Evolutionary conservation across 2,113 vertebrate species (phyloP).

Genomic region (Paramormyrops kingsleyae): DNA sequence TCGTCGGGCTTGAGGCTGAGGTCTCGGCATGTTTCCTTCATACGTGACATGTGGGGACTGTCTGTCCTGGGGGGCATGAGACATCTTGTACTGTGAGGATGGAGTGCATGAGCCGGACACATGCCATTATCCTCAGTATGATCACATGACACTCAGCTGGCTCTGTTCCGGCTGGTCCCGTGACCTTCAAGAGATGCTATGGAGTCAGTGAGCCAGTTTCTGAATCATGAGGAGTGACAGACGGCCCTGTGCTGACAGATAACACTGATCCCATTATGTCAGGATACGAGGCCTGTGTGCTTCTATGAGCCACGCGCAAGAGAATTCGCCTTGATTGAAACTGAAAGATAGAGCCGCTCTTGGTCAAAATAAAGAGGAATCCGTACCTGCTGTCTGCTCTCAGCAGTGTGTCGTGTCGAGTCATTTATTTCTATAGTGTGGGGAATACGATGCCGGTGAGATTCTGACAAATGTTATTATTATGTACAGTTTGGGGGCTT

Average conservation of each 20-base stretch:
- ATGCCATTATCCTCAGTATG: not conserved
- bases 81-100: not conserved
- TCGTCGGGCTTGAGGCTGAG: not conserved
- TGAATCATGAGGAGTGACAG: not conserved
- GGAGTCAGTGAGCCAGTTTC: not conserved
- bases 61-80: not conserved
- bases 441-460: not conserved
- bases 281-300: not conserved
- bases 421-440: too few species aligned
- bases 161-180: not conserved
- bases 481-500: not conserved
- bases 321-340: not conserved
- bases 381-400: not conserved
- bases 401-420: not conserved
- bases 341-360: not conserved
- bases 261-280: not conserved
- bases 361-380: not conserved
- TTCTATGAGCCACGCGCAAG: not conserved
- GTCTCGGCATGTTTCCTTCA: not conserved
- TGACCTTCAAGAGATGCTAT: not conserved
- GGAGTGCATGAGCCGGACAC: not conserved
- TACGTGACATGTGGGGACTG: not conserved
- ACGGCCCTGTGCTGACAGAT: not conserved
- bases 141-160: not conserved
- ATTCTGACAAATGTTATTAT: not conserved